Evolutionary conservation across 2,113 vertebrate genomes (phyloP).

Genomic region (Lates calcarifer): DNA sequence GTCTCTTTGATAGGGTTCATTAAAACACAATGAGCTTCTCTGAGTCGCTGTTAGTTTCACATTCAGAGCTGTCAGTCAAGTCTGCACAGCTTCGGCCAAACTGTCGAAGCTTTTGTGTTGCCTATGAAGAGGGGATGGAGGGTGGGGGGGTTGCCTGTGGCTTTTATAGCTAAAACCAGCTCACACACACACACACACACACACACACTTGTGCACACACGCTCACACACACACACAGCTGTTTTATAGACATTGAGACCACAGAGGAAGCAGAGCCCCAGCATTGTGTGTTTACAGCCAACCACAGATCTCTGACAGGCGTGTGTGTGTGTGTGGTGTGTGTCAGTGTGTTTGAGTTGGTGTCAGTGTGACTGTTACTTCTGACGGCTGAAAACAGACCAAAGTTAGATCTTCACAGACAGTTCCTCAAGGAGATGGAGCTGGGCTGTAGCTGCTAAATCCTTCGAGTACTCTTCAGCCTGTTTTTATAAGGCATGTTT

Average conservation of each 20-base stretch:
- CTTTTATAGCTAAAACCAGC: slow-evolving; percentile 45
- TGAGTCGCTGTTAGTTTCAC: slow-evolving; percentile 42
- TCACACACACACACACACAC: neutral
- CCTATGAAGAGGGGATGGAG: slow-evolving; percentile 5
- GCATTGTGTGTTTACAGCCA: slow-evolving; percentile 58
- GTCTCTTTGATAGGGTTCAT: slow-evolving; percentile 53
- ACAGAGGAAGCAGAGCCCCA: slow-evolving; percentile 73
- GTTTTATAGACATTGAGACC: slow-evolving; percentile 61
- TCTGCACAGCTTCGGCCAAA: slow-evolving; percentile 46
- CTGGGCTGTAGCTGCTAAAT: neutral
- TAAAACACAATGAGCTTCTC: slow-evolving; percentile 53
- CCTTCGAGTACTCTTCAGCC: slow-evolving; percentile 31
- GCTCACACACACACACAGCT: slow-evolving; percentile 60
- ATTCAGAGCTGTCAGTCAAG: slow-evolving; percentile 62
- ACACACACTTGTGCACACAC: slow-evolving; percentile 22
- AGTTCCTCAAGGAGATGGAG: slow-evolving; percentile 36
- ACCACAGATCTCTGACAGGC: slow-evolving; percentile 62
- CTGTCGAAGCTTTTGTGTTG: slow-evolving; percentile 56
- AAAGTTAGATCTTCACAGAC: slow-evolving; percentile 46
- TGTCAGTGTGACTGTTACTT: slow-evolving; percentile 40
- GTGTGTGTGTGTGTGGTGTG: slow-evolving; percentile 9
- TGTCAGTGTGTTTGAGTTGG: slow-evolving; percentile 23
- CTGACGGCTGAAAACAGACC: slow-evolving; percentile 32
- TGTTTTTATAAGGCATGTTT: slow-evolving; percentile 32
- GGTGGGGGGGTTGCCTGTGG: slow-evolving; percentile 31